These are phyloP conservation scores for Paelopatides confundens DNA, from an alignment of 53 echinoderm and acorn worm genomes.

Conservation along the genomic window DNA sequence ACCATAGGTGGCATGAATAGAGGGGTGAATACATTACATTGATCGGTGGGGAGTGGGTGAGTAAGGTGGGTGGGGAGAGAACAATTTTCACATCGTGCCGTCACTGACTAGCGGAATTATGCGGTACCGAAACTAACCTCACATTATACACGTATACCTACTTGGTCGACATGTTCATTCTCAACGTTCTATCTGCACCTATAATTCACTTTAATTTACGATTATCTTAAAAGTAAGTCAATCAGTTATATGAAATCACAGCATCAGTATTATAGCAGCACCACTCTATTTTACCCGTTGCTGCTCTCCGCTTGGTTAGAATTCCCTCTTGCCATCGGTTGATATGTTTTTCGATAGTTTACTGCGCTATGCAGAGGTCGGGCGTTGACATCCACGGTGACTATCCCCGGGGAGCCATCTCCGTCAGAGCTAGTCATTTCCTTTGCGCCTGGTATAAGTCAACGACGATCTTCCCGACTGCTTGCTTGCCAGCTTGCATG, in stretches of 20 bases:
- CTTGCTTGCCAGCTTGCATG: background rate
- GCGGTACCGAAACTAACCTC: no score
- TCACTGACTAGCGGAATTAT: no score
- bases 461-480: no score
- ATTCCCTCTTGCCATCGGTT: background rate
- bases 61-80: background rate
- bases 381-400: constrained; percentile 57
- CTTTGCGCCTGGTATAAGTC: constrained; percentile 51
- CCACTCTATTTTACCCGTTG: background rate
- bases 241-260: background rate
- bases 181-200: no score
- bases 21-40: no score
- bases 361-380: constrained; percentile 44
- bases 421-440: constrained; percentile 33
- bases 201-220: background rate
- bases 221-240: background rate
- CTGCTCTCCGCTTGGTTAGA: background rate
- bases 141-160: no score
- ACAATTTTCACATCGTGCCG: no score
- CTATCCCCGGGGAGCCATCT: constrained; percentile 48
- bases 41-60: background rate
- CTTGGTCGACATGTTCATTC: no score
- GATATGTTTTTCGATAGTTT: background rate
- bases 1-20: no score
- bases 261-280: background rate